Percentiles rank a stretch among this genome's conserved stretches.
Conservation (phyloP, 2,797 vertebrate genomes). For the Anomalospiza imberbis region DNA sequence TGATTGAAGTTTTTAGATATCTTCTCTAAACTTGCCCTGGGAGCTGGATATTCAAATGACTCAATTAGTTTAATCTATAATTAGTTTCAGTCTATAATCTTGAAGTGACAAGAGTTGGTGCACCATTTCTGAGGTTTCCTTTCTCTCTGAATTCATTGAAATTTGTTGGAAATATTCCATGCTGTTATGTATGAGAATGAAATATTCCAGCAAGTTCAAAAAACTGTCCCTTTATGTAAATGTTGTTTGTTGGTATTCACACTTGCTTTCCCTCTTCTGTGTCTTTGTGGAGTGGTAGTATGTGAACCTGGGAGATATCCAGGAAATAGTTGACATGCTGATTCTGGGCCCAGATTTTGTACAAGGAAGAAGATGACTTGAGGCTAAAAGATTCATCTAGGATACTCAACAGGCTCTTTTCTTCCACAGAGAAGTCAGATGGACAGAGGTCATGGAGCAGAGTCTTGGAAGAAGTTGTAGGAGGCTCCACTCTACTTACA, state of each 20-base stretch:
- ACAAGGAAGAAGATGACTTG: background rate
- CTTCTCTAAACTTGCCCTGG: background rate
- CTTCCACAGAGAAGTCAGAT: background rate
- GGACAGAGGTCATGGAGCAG: background rate
- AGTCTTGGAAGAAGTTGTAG: background rate
- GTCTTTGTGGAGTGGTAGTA: background rate
- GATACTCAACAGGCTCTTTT: background rate
- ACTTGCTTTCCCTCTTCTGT: background rate
- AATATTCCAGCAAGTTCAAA: background rate
- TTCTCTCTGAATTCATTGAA: rapidly evolving
- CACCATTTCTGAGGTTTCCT: background rate
- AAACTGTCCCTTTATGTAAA: background rate
- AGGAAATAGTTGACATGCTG: background rate
- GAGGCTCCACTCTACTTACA: background rate
- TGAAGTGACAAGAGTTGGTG: background rate
- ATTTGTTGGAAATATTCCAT: background rate
- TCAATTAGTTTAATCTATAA: background rate
- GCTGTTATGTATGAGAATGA: background rate
- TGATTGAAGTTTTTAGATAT: background rate
- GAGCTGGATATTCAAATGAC: background rate
- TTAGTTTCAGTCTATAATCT: background rate
- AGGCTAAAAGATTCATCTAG: background rate
- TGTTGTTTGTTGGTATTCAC: background rate
- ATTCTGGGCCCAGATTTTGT: background rate
- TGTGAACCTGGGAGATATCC: background rate